phyloP scores from a whole-genome alignment of 2,113 vertebrate genomes.

The Speoplatyrhinus poulsoni region DNA sequence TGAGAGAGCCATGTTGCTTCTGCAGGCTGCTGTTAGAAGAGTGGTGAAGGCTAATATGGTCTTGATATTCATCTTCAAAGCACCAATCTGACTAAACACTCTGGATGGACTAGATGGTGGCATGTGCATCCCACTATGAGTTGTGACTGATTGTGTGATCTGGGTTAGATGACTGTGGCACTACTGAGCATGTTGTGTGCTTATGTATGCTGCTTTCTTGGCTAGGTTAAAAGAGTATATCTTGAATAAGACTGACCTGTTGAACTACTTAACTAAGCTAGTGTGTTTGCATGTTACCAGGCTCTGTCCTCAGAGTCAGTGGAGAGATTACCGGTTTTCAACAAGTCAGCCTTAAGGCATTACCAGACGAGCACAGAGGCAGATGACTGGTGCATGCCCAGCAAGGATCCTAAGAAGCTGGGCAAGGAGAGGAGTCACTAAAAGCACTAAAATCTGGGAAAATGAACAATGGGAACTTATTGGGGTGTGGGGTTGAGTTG shows the following conservation, averaged over 20 bases:
- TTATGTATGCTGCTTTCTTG: neutral
- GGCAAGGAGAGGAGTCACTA: slow-evolving; percentile 75
- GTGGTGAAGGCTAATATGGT: neutral
- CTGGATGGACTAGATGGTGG: neutral
- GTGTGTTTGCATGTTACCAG: slow-evolving; percentile 60
- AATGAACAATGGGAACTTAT: neutral
- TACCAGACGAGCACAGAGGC: slow-evolving; percentile 88
- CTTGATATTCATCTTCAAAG: neutral
- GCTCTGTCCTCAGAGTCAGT: slow-evolving; percentile 93
- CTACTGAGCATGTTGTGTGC: too few relatives aligned
- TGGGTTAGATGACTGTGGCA: neutral
- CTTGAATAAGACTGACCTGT: neutral
- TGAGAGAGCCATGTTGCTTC: slow-evolving; percentile 48
- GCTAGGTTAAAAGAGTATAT: too few relatives aligned
- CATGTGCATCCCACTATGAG: neutral
- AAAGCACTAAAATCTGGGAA: neutral
- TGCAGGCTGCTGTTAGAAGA: neutral
- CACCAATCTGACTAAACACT: too few relatives aligned
- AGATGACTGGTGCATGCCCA: slow-evolving; percentile 96
- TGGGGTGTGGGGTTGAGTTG: neutral
- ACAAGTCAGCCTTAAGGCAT: slow-evolving; percentile 91
- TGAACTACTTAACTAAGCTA: neutral
- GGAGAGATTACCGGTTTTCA: slow-evolving; percentile 96
- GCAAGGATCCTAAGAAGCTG: slow-evolving; percentile 86
- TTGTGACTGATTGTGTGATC: neutral